Evolutionary conservation across 2,797 vertebrate genomes (phyloP), one percentile per base, ranked within the genome.

Genomic region (Anguilla obscura): DNA sequence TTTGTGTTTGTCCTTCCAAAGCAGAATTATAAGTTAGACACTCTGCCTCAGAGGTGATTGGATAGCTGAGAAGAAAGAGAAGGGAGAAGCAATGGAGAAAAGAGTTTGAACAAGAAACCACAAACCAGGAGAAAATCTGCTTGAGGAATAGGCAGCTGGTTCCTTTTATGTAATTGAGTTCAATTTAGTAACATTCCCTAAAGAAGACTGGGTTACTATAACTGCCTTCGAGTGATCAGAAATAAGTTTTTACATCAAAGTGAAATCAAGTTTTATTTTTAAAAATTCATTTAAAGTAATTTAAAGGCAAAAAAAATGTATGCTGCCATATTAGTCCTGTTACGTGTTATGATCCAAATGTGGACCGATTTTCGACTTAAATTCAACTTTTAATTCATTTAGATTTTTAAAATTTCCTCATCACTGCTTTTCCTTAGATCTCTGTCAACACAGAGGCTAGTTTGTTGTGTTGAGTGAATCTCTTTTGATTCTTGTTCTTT

Each of bases 131-230:
- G 79, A n/a, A 50, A n/a, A 82, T 1, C 45, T 82, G 79, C 45
- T 82, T 82, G 18, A 82, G 79, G 79, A 82, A 48, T 50, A 18
- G 21, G 36, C 74, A 79, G 74, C 74, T 79, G 74, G 74, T 79
- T 79, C 74, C 74, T 45, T 40, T 79, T 79, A 36, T 6, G 16
- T 45, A 79, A 79, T 79, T 79, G 33, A 79, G 74, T 45, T 74
- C 33, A 79, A 79, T 79, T 79, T 79, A 79, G 30, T 36, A 40
- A 24, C 74, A 36, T 79, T 40, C 33, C n/a, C 74, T 18, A 36
- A 79, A 21, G 74, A 36, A 36, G 74, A 45, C 33, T 40, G 74
- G 74, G 33, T 79, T 79, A 40, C 36, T 40, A 16, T 16, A 30
- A 16, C 8, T 79, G 8, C 16, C 21, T 79, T 21, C 8, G 36